Evolutionary conservation across 2,797 vertebrate genomes (phyloP), one percentile per base, ranked within the genome.

Genomic region (Vultur gryphus): DNA sequence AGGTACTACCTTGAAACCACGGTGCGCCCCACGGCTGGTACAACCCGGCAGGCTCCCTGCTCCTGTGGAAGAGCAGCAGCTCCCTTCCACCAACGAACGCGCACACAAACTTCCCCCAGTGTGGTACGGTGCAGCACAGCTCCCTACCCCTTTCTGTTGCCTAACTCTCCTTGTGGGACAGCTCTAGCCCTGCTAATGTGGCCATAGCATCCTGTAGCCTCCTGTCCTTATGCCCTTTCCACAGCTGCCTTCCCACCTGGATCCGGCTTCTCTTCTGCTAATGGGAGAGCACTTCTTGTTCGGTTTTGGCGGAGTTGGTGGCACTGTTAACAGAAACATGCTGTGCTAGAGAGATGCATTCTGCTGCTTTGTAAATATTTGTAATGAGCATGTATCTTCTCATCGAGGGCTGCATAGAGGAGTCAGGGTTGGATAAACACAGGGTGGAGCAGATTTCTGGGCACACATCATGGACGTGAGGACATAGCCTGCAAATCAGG

Each of bases 301-400:
- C 41, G 6, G 28, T 55, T 71, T 55, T 59, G 33, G 41, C 73
- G 29, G 44, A 75, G 48, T 7, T 72, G 73, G 75, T 87, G 78
- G 52, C 59, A n/a, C 61, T 39, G 4, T 75, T 59, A 66, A 23
- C 33, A 87, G 62, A 72, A 81, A 69, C 0, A 2, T 73, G 48
- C 52, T 77, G 75, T 54, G 49, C 69, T 69, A 39, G 61, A 57
- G 41, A 52, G 46, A 41, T 78, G 65, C 28, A 6, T 82, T 90
- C 94, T 90, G 66, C 70, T 89, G 71, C 21, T 71, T n/a, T 67
- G 78, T 79, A 80, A 93, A 80, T 73, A 61, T 66, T 70, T 92
- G 70, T 49, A 48, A 20, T 31, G 41, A 61, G 61, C 51, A 29
- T 0, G 0, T 52, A 83, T 31, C 59, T 75, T 52, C 75, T 78